These are phyloP conservation scores for Diorhabda sublineata DNA, from an alignment of 1,140 invertebrate genomes.

Conservation along the genomic window DNA sequence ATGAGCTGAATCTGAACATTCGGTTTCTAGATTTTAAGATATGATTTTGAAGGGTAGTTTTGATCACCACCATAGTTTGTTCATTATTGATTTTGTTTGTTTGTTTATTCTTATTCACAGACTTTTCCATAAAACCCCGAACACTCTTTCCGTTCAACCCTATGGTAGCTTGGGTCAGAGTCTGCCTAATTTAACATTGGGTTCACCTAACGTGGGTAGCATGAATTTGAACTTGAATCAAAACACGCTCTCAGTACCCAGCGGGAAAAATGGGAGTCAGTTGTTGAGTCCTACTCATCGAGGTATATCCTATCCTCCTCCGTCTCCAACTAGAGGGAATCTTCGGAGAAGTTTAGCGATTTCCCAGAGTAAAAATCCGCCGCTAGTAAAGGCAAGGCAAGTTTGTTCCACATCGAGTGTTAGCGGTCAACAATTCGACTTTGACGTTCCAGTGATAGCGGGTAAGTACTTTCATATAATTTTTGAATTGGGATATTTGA, in stretches of 20 bases:
- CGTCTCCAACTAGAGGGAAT: constrained; percentile 66
- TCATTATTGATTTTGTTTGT: too few species aligned
- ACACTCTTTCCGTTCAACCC: constrained; percentile 71
- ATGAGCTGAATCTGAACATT: too few species aligned
- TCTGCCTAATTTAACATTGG: constrained; percentile 64
- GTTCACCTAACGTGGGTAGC: constrained; percentile 49
- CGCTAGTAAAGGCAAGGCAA: constrained; percentile 63
- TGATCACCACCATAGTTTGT: too few species aligned
- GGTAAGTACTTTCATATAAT: constrained; percentile 32
- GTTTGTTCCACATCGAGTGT: constrained; percentile 40
- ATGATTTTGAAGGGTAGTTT: too few species aligned
- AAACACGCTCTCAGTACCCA: constrained; percentile 53
- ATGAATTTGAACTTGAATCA: constrained; percentile 50
- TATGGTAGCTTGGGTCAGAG: constrained; percentile 65
- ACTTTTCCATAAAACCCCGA: constrained; percentile 55
- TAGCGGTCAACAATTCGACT: constrained; percentile 43
- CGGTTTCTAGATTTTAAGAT: too few species aligned
- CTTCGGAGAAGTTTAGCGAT: constrained; percentile 64
- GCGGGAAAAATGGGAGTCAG: constrained; percentile 49
- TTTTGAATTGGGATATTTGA: too few species aligned
- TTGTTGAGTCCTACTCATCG: constrained; percentile 54
- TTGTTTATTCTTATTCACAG: not conserved
- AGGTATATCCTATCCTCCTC: constrained; percentile 73
- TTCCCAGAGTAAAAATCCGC: constrained; percentile 68
- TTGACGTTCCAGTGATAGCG: constrained; percentile 48